Percentiles rank a stretch among this genome's conserved stretches.
Evolutionary conservation across 2,888 invertebrate genomes (phyloP).

Genomic region (Leptodirus hochenwartii): DNA sequence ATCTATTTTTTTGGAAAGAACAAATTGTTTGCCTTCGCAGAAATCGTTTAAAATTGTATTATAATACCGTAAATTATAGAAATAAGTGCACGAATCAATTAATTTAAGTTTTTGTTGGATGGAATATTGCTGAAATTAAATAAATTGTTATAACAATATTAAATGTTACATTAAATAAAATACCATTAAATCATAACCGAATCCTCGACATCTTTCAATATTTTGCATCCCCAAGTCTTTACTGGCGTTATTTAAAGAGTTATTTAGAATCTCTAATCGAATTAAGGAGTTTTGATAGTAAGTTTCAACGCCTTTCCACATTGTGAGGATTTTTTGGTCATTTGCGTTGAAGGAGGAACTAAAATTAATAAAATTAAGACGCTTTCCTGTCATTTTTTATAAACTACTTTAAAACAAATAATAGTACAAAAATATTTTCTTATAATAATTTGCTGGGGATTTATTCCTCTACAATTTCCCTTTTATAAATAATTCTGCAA

Average conservation of each 20-base stretch:
- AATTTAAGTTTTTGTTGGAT: conserved; percentile 46
- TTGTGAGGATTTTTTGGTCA: conserved; percentile 29
- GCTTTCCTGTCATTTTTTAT: too few relatives aligned
- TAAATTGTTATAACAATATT: conserved; percentile 1
- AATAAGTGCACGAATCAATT: conserved; percentile 34
- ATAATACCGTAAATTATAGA: conserved; percentile 36
- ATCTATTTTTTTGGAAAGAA: conserved; percentile 21
- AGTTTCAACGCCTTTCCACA: conserved; percentile 56
- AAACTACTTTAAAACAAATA: too few relatives aligned
- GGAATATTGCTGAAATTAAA: conserved; percentile 34
- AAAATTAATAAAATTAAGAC: too few relatives aligned
- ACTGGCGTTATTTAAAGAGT: conserved; percentile 44
- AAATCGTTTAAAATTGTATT: conserved; percentile 24
- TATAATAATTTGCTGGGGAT: too few relatives aligned
- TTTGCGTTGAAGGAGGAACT: conserved; percentile 22
- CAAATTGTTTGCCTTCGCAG: conserved; percentile 17
- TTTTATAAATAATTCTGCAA: neutral
- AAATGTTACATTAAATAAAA: conserved; percentile 12
- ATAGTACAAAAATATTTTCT: too few relatives aligned
- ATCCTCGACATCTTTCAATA: conserved; percentile 74
- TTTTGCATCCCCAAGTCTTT: conserved; percentile 65
- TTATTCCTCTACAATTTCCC: too few relatives aligned
- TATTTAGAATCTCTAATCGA: conserved; percentile 42
- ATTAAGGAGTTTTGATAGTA: conserved; percentile 58
- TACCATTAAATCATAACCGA: conserved; percentile 59